These are phyloP conservation scores for Actinemys pallida DNA, from an alignment of 2,113 vertebrate species.

Conservation along the genomic window DNA sequence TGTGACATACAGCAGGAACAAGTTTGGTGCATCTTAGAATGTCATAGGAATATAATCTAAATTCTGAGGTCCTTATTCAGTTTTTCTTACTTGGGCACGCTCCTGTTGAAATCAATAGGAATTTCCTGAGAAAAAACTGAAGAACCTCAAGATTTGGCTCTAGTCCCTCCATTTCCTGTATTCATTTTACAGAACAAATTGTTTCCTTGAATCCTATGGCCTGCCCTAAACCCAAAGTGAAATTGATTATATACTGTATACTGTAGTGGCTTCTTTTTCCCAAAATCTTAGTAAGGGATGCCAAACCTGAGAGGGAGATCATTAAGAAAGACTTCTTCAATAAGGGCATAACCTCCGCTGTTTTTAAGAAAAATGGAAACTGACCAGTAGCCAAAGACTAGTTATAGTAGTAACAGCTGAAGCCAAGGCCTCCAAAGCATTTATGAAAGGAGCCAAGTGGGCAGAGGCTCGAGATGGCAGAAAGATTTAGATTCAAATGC, in stretches of 20 bases:
- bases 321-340: not conserved
- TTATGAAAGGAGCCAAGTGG: not conserved
- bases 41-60: not conserved
- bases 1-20: not conserved
- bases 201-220: not conserved
- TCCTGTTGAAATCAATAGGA: not conserved
- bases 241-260: not conserved
- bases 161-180: not conserved
- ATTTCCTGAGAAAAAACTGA: not conserved
- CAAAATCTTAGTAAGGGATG: not conserved
- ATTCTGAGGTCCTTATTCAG: not conserved
- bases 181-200: not conserved
- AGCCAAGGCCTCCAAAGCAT: not conserved
- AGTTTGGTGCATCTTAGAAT: not conserved
- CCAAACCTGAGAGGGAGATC: not conserved
- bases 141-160: not conserved
- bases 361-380: slow-evolving; percentile 8
- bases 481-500: slow-evolving; percentile 19
- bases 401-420: not conserved
- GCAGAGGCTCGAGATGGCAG: not conserved
- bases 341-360: not conserved
- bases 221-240: slow-evolving; percentile 1
- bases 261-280: not conserved
- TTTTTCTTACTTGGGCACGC: not conserved
- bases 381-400: not conserved